Percentiles rank a stretch among this genome's conserved stretches.
Evolutionary conservation across 2,797 vertebrate species (phyloP).

Genomic region (Adrianichthys oophorus): DNA sequence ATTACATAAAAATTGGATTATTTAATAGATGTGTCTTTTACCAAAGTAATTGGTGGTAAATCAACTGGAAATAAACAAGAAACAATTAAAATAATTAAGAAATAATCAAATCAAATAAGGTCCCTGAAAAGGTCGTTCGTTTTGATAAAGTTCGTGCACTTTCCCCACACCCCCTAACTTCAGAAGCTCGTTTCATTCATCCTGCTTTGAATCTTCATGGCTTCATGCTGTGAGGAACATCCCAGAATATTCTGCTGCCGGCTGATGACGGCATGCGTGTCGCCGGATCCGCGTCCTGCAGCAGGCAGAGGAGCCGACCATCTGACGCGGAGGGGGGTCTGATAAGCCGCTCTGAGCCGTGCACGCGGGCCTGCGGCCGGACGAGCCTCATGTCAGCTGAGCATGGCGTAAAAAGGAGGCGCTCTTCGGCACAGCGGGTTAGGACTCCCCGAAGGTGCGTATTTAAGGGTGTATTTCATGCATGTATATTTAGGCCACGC

Average conservation of each 20-base stretch:
- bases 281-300: constrained; percentile 28
- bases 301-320: constrained; percentile 60
- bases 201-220: too few relatives aligned
- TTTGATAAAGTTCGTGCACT: background rate
- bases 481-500: too few relatives aligned
- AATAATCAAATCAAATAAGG: background rate
- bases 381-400: constrained; percentile 27
- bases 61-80: too few relatives aligned
- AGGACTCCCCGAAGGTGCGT: constrained; percentile 65
- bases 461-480: background rate
- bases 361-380: constrained; percentile 45
- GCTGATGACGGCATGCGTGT: constrained; percentile 28
- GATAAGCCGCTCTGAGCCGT: constrained; percentile 67
- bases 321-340: constrained; percentile 48
- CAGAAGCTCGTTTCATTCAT: constrained; percentile 11
- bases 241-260: constrained; percentile 22
- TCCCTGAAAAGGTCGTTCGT: background rate
- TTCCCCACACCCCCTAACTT: constrained; percentile 41
- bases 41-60: too few relatives aligned
- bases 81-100: too few relatives aligned
- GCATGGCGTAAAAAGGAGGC: constrained; percentile 44
- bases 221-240: too few relatives aligned
- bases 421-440: constrained; percentile 38
- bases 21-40: too few relatives aligned
- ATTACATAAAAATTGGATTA: too few relatives aligned